These are phyloP conservation scores for Sebastes taczanowskii DNA, from an alignment of 2,797 vertebrate species.

Conservation along the genomic window DNA sequence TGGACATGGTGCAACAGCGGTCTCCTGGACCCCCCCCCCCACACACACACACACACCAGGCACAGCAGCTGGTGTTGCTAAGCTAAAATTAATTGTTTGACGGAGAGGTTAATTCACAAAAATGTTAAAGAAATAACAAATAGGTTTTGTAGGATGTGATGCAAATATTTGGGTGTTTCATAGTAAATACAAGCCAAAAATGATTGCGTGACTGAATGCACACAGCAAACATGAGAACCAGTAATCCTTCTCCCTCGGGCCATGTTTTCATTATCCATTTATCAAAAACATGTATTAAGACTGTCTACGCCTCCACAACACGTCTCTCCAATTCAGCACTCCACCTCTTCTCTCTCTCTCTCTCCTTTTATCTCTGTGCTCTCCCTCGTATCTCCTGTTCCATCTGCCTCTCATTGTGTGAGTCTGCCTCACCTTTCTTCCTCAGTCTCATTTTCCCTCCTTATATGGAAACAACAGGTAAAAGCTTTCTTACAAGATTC, in stretches of 20 bases:
- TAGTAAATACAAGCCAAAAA: neutral
- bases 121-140: neutral
- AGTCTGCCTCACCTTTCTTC: conserved; percentile 24
- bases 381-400: conserved; percentile 11
- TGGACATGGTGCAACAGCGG: too few relatives aligned
- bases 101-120: neutral
- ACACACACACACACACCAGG: too few relatives aligned
- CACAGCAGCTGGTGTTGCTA: neutral
- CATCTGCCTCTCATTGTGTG: conserved; percentile 27
- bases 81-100: neutral
- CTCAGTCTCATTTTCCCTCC: neutral
- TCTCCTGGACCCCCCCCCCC: too few relatives aligned
- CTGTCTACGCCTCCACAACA: neutral
- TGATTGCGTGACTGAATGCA: neutral
- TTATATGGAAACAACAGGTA: conserved; percentile 32
- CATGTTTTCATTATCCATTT: neutral
- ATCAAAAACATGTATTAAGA: conserved; percentile 17
- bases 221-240: neutral
- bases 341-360: neutral
- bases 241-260: neutral
- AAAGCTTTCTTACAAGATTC: conserved; percentile 1
- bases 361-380: conserved; percentile 13
- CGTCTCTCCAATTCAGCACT: conserved; percentile 15
- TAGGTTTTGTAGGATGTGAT: neutral
- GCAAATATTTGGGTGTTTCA: neutral